These are phyloP conservation scores for Parelbella ahira DNA, from an alignment of 2,888 invertebrate species.

Conservation along the genomic window DNA sequence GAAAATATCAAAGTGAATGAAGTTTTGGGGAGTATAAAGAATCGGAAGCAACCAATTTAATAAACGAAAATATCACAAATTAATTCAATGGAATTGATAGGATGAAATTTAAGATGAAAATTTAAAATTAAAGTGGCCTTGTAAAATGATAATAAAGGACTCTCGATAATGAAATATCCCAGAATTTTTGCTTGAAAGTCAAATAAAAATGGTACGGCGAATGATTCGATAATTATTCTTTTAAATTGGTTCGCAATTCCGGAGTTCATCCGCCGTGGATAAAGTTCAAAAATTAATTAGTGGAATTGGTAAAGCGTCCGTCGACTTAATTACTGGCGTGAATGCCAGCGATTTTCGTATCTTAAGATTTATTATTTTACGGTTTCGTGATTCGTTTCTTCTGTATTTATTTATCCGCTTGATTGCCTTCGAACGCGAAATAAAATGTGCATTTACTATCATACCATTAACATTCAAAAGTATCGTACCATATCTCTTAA, in stretches of 20 bases:
- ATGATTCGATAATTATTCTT: conserved; percentile 36
- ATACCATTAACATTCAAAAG: no score
- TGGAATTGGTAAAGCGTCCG: conserved; percentile 34
- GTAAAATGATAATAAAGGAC: conserved; percentile 4
- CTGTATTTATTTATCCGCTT: not conserved
- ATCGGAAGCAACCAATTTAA: no score
- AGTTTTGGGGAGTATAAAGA: no score
- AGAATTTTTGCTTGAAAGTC: conserved; percentile 19
- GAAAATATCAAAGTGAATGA: no score
- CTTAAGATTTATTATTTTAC: conserved; percentile 12
- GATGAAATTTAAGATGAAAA: not conserved
- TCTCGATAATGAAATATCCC: no score
- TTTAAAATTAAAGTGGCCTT: conserved; percentile 1
- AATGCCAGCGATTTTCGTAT: conserved; percentile 8
- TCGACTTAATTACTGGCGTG: conserved; percentile 24
- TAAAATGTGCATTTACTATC: no score
- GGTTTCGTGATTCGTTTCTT: not conserved
- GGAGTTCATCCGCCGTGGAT: conserved; percentile 33
- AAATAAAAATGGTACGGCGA: conserved; percentile 16
- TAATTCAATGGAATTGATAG: no score
- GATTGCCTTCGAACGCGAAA: no score
- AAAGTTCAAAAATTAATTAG: conserved; percentile 42
- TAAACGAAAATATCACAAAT: no score
- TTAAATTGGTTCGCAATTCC: conserved; percentile 32
- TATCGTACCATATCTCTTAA: no score